Evolutionary conservation across 2,113 vertebrate species (phyloP).

Genomic region (Picathartes gymnocephalus): DNA sequence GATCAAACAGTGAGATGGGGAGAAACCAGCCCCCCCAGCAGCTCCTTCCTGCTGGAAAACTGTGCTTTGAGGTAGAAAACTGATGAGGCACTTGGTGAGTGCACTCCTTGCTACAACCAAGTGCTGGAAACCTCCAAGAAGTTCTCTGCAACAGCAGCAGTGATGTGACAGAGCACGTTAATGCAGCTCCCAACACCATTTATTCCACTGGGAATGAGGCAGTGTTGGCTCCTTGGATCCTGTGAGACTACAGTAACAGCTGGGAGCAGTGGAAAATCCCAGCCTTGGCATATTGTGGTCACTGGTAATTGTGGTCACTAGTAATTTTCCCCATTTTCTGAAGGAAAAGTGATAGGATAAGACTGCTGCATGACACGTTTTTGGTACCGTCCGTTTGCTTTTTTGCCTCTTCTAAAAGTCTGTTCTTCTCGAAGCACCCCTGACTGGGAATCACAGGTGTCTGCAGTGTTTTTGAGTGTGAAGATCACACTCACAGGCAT

Average conservation of each 20-base stretch:
- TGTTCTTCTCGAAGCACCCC: background rate
- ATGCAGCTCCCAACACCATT: background rate
- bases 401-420: background rate
- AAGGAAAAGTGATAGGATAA: background rate
- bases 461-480: background rate
- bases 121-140: background rate
- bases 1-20: background rate
- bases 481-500: background rate
- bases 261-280: background rate
- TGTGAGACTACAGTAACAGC: background rate
- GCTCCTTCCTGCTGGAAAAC: background rate
- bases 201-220: background rate
- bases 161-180: background rate
- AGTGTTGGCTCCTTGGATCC: background rate
- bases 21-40: background rate
- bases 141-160: background rate
- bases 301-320: background rate
- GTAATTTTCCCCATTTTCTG: background rate
- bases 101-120: background rate
- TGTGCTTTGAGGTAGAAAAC: background rate
- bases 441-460: background rate
- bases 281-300: background rate
- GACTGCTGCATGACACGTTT: background rate
- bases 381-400: background rate
- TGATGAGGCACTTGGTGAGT: rapidly evolving